Percentiles rank a stretch among this genome's conserved stretches.
phyloP scores from a whole-genome alignment of 2,888 invertebrate species.

The Loripinus fragilis region DNA sequence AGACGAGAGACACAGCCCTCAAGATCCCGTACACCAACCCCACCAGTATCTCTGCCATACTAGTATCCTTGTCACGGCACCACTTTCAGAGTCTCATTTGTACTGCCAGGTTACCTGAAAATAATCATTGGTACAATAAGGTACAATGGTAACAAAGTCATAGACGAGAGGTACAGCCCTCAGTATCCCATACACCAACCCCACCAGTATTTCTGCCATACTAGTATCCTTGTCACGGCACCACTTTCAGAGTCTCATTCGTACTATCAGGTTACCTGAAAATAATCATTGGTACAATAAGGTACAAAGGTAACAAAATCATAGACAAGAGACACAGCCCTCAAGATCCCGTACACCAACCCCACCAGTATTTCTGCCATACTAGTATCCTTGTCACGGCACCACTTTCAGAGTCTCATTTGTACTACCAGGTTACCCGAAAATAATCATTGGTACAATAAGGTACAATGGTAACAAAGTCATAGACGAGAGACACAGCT shows the following conservation, averaged over 20 bases:
- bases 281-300: too few species aligned
- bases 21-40: constrained; percentile 71
- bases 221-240: neutral
- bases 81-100: neutral
- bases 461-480: constrained; percentile 95
- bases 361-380: constrained; percentile 71
- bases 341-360: constrained; percentile 73
- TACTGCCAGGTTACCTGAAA: neutral
- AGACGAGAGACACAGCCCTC: constrained; percentile 87
- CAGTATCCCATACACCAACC: constrained; percentile 71
- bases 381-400: neutral
- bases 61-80: neutral
- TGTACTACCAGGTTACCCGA: neutral
- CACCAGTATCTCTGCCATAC: constrained; percentile 70
- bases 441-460: too few species aligned
- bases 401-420: neutral
- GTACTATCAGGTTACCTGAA: neutral
- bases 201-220: constrained; percentile 71
- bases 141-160: constrained; percentile 95
- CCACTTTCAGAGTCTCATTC: neutral
- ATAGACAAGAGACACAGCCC: constrained; percentile 88
- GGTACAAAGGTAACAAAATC: constrained; percentile 96
- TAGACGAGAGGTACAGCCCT: constrained; percentile 87
- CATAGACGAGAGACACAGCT: constrained; percentile 89
- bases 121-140: too few species aligned